Evolutionary conservation across 2,888 invertebrate genomes (phyloP), one percentile per base, ranked within the genome.

Genomic region (Drosophila picticornis): DNA sequence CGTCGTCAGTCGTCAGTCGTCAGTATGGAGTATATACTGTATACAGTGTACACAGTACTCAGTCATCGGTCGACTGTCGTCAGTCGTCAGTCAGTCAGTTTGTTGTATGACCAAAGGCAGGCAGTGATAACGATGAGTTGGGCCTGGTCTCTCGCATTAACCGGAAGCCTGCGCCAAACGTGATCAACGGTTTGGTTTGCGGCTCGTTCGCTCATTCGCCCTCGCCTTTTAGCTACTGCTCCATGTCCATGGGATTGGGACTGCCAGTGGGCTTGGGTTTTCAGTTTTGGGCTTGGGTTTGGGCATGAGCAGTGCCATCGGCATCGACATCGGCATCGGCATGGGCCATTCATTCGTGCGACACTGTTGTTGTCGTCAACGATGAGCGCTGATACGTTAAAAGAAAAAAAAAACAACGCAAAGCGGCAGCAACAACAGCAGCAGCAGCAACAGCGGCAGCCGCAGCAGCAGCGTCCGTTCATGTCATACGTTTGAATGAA

Each of bases 101-200:
- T 70, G 80, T 48, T 36, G 81, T 70, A 81, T 79, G 79, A 77
- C 81, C 79, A 79, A 81, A 79, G 82, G 69, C 79, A 79, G 81
- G 50, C 72, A 77, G 81, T 79, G 79, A 79, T 79, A 79, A 78
- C 78, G 81, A 77, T 71, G 82, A 77, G 67, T 75, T 81, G 70
- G 68, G 57, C 57, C 68, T 68, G 69, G 77, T 38, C 27, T 58
- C 66, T 72, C 81, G 80, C 91, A 88, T 87, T 92, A 91, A 92
- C 92, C 92, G 92, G 92, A 92, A 92, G 92, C 92, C 92, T 92
- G 89, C 86, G 90, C 91, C 91, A 92, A 92, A 92, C 92, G 91
- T 92, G 92, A 92, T 92, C 92, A 91, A 89, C 90, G 79, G 92
- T 89, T 90, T 82, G 83, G 75, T 90, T 83, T 81, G 91, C 88